A percentile compares a stretch with the other conserved stretches of the same genome.
Conservation (phyloP, 1,140 invertebrate genomes). For the Andricus grossulariae region DNA sequence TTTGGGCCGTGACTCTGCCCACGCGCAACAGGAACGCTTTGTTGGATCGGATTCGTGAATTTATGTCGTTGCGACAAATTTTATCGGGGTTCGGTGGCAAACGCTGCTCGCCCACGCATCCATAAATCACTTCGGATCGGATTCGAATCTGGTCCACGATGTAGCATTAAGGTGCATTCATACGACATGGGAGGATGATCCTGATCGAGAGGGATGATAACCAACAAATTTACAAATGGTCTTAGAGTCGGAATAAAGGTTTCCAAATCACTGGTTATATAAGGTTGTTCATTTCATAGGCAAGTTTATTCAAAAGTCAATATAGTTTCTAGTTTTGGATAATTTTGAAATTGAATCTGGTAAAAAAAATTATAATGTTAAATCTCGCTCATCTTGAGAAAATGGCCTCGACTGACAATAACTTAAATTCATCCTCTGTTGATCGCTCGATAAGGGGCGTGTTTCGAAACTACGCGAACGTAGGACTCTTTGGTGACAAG, state of each 20-base stretch:
- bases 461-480: conserved; percentile 21
- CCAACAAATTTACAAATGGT: not conserved
- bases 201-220: not conserved
- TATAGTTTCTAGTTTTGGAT: too few species aligned
- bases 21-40: conserved; percentile 64
- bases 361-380: too few species aligned
- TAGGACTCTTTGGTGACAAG: not conserved
- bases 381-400: too few species aligned
- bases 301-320: too few species aligned
- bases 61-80: conserved; percentile 75
- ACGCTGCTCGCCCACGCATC: conserved; percentile 70
- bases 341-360: too few species aligned
- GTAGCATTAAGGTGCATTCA: conserved; percentile 51
- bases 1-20: conserved; percentile 55
- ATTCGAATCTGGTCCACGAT: conserved; percentile 57
- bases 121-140: conserved; percentile 68
- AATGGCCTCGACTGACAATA: not conserved
- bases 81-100: conserved; percentile 76
- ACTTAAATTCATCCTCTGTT: not conserved
- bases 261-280: too few species aligned
- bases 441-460: not conserved
- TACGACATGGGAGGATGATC: not conserved
- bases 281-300: too few species aligned
- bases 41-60: conserved; percentile 71
- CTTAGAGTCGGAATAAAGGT: not conserved